Base-by-base conservation (phyloP, 2,888 invertebrate species). In the Amiota mariae region DNA sequence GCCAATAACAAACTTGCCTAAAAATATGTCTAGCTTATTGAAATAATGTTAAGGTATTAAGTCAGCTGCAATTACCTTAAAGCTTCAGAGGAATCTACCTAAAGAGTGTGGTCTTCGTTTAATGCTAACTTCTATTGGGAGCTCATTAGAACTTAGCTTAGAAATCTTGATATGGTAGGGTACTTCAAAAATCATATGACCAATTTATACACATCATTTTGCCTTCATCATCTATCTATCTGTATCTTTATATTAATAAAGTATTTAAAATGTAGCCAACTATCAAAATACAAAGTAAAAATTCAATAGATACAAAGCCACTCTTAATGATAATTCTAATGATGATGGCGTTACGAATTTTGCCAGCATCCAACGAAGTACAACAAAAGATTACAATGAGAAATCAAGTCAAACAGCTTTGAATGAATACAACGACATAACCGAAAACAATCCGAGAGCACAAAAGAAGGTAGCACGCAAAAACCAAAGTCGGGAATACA, bases 341-440 rank as follows among this genome's bases (percentile, higher is more conserved):
- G 86, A 84, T 84, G 84, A 86, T 84, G 84, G 84, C 84, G 85
- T 84, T 84, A 84, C 84, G 82, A 84, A 84, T 84, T 75, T 81
- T 82, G 85, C 80, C 80, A 85, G 86, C 85, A 85, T 81, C 77
- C 78, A 67, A 70, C 66, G 73, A 68, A 64, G 66, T 73, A 71
- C 56, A 75, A 61, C 12, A 71, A 72, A 51, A 73, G 78, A 73
- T 76, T 24, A 76, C 66, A 36, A 70, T 49, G 49, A 59, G 15
- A 71, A 59, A 57, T 24, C 13, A 36, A 57, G 10, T 13, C 70
- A 57, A 20, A 36, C 36, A 36, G 36, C 36, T 36, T 36, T 36
- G 36, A 36, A 36, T 36, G 36, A 36, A 36, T 36, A 36, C 36
- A 56, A 70, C 15, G 20, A 49, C 51, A 71, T 47, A 48, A 46